Base-by-base conservation (phyloP, 2,888 invertebrate species). In the Drosophila nr. fundita region DNA sequence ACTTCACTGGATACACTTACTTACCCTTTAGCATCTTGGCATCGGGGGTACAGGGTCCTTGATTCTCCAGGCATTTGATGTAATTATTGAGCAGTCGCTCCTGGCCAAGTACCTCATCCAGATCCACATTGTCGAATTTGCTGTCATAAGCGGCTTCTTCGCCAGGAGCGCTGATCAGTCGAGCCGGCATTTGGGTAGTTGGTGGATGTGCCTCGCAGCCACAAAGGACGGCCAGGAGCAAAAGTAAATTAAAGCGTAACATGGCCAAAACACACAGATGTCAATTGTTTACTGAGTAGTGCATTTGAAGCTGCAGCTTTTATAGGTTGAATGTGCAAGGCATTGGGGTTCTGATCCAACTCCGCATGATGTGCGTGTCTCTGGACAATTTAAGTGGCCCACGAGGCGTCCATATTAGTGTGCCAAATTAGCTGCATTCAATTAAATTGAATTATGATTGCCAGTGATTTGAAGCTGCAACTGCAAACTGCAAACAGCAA, bases 11-110 rank as follows among this genome's bases (percentile, higher is more conserved):
- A 38, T n/a, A 1, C n/a, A n/a, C n/a, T n/a, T 1, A 29, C 54
- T 34, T 91, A 96, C 96, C 94, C 94, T 96, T 96, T 2, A 97
- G 92, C 92, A 95, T 95, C 83, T 94, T 94, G 71, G 95, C 96
- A 86, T 96, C 96, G 15, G 96, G 94, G 3, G 95, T 96, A 91
- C 96, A 96, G 50, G 94, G 94, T 15, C 95, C 95, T 68, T 92
- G 93, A 0, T 94, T 95, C 83, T 96, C 91, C 45, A 96, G 84
- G 82, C 97, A 97, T 72, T 95, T 94, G 52, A 95, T 92, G 87
- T 96, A 96, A 50, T 94, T 95, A 38, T 93, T 92, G 4, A 96
- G 91, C n/a, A 96, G 67, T 7, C 96, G 94, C 38, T 95, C 94
- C 91, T 95, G 96, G 6, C 83, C 91, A 29, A 96, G 91, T 76